phyloP scores from a whole-genome alignment of 64 coral and sea anemone genomes.

The Trachythela sp. region DNA sequence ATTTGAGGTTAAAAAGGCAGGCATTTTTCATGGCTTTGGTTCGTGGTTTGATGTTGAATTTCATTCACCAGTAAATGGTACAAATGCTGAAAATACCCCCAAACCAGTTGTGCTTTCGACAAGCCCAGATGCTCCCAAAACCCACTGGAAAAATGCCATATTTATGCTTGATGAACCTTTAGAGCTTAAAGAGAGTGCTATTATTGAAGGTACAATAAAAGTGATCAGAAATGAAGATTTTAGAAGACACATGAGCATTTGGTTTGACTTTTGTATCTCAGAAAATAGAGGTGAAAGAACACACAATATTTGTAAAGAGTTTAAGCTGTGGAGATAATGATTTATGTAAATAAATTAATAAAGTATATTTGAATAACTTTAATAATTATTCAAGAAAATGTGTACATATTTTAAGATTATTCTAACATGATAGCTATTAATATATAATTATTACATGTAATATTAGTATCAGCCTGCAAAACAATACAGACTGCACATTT shows the following conservation, averaged over 20 bases:
- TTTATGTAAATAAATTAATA: background rate
- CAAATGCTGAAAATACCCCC: background rate
- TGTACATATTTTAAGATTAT: too few relatives aligned
- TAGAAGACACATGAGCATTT: constrained; percentile 10
- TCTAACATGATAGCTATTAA: too few relatives aligned
- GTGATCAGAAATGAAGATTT: background rate
- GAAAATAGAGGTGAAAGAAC: background rate
- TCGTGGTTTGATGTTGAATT: constrained; percentile 20
- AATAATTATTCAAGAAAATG: too few relatives aligned
- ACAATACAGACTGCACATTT: too few relatives aligned
- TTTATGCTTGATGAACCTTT: constrained; percentile 12
- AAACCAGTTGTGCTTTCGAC: background rate
- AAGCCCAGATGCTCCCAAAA: background rate
- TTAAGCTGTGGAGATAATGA: background rate
- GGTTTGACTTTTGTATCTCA: background rate
- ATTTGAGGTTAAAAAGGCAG: background rate
- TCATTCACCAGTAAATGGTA: background rate
- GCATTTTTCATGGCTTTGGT: background rate
- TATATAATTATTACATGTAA: too few relatives aligned
- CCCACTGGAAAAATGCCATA: constrained; percentile 16
- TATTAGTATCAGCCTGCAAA: too few relatives aligned
- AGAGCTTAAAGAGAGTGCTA: background rate
- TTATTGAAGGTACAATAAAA: background rate
- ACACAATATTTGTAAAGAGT: background rate
- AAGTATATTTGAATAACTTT: too few relatives aligned